These are phyloP conservation scores for Blastobasis lacticolella DNA, from an alignment of 2,888 invertebrate species.

Conservation along the genomic window DNA sequence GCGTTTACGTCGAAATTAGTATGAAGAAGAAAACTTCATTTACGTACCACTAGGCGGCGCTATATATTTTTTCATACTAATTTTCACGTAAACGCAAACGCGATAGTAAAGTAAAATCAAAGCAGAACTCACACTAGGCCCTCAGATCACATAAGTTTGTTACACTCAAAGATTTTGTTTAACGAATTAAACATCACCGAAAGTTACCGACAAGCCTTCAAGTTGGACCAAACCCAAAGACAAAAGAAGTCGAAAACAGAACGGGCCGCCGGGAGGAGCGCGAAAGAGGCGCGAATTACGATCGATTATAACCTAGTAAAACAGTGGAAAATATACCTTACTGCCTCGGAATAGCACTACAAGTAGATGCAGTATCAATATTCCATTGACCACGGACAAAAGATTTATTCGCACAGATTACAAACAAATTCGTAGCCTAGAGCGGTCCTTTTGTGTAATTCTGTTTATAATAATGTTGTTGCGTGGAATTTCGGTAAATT, in stretches of 20 bases:
- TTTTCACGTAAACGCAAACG: too few relatives aligned
- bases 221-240: constrained; percentile 18
- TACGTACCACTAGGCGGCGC: too few relatives aligned
- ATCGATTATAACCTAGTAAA: constrained; percentile 15
- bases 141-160: too few relatives aligned
- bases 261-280: constrained; percentile 48
- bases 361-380: constrained; percentile 6
- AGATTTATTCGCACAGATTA: constrained; percentile 35
- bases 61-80: too few relatives aligned
- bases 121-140: too few relatives aligned
- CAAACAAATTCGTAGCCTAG: constrained; percentile 18
- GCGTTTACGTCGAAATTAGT: too few relatives aligned
- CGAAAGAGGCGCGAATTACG: constrained; percentile 19
- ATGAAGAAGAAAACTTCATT: too few relatives aligned
- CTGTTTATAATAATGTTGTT: not conserved
- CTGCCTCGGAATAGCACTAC: not conserved
- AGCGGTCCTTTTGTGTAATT: constrained; percentile 11
- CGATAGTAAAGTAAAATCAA: too few relatives aligned
- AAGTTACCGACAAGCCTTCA: not conserved
- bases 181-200: too few relatives aligned
- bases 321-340: constrained; percentile 4
- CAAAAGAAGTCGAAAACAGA: constrained; percentile 52
- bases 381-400: constrained; percentile 15
- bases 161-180: too few relatives aligned
- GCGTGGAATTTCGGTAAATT: not conserved